Conservation (phyloP, 1,140 invertebrate species). For the Achatina immaculata region DNA sequence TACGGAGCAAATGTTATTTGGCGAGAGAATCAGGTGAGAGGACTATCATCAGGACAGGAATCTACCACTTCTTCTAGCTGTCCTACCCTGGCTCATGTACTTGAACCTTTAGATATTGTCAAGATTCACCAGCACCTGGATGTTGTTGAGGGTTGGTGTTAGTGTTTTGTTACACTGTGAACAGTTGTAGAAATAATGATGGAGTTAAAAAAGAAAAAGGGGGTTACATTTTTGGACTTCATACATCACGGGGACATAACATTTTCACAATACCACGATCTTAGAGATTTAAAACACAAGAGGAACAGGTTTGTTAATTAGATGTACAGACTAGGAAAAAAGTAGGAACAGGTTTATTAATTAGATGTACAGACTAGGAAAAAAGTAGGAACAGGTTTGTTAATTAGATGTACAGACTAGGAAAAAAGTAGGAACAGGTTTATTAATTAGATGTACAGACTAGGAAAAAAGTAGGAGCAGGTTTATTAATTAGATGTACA, state of each 20-base stretch:
- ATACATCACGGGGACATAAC: not conserved
- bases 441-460: no score
- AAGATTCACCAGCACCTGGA: conserved; percentile 11
- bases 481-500: no score
- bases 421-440: no score
- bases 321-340: not conserved
- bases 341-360: no score
- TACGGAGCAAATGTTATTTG: not conserved
- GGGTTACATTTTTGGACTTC: not conserved
- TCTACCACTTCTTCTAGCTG: not conserved
- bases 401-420: no score
- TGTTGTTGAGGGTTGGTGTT: conserved; percentile 8
- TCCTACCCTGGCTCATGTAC: not conserved
- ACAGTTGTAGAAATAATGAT: no score
- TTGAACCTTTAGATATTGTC: not conserved
- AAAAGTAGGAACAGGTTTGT: no score
- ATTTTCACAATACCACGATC: not conserved
- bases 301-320: not conserved
- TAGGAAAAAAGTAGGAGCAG: no score
- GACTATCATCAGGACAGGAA: not conserved
- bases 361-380: no score
- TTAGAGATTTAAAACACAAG: not conserved
- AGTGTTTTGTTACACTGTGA: not conserved
- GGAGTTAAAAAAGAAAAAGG: not conserved
- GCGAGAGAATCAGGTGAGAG: not conserved